Percentiles rank a stretch among this genome's conserved stretches.
Conservation (phyloP, 2,888 invertebrate genomes). For the Ptychoptera albimana region DNA sequence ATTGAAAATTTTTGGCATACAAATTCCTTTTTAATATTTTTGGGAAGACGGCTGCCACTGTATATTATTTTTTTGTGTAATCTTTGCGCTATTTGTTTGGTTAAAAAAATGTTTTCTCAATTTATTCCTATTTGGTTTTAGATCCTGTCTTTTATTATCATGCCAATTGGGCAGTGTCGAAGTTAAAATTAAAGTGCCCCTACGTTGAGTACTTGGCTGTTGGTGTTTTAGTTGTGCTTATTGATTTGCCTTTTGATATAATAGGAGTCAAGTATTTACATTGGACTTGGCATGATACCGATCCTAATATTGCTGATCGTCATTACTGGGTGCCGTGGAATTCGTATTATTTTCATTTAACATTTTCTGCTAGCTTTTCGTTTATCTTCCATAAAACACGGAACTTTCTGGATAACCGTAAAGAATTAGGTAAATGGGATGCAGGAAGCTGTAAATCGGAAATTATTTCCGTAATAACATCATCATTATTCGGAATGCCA, state of each 20-base stretch:
- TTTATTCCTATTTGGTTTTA: conserved; percentile 25
- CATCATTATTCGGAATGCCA: conserved; percentile 51
- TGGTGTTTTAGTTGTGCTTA: conserved; percentile 50
- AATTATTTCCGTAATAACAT: conserved; percentile 36
- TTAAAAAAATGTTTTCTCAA: neutral
- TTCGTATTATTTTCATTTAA: conserved; percentile 66
- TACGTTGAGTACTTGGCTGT: conserved; percentile 49
- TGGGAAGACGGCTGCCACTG: conserved; percentile 53
- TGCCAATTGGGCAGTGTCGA: conserved; percentile 39
- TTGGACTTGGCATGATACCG: conserved; percentile 74
- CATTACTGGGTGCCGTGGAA: conserved; percentile 76
- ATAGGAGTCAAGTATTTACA: conserved; percentile 61
- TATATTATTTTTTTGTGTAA: conserved; percentile 59
- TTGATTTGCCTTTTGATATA: conserved; percentile 68
- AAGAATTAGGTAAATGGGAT: conserved; percentile 37
- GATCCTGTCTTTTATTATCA: conserved; percentile 46
- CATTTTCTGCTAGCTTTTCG: conserved; percentile 55
- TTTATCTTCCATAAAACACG: conserved; percentile 47
- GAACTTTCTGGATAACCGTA: conserved; percentile 34
- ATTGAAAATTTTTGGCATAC: conserved; percentile 78
- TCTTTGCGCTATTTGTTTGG: conserved; percentile 19
- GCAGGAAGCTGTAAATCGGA: conserved; percentile 26
- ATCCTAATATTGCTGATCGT: conserved; percentile 51
- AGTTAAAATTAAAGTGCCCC: conserved; percentile 33
- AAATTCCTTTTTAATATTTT: conserved; percentile 52